Base-by-base conservation (phyloP, 2,797 vertebrate species). In the Anabas testudineus region DNA sequence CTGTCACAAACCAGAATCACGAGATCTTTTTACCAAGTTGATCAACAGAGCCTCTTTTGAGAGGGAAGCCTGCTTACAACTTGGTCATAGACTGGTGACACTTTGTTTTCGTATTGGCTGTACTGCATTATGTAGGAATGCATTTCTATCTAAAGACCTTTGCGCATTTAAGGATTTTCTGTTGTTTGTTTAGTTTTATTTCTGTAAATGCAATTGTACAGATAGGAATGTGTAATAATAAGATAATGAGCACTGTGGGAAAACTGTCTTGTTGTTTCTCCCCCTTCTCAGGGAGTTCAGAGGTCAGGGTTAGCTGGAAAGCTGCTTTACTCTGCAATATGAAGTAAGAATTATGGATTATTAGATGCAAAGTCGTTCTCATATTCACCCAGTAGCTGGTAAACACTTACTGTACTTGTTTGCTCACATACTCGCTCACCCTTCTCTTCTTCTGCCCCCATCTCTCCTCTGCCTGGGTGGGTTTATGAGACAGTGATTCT, bases 401-500 rank as follows among this genome's bases (percentile, higher is more conserved):
- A 74, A 80, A 83, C 65, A 76, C 47, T 65, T 51, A 24, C n/a
- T n/a, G n/a, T n/a, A n/a, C 30, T 78, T 87, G 70, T 79, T 85
- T 83, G 63, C 77, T 83, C 59, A 69, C 65, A 80, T 77, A 67
- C 64, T 67, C 47, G 16, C 34, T 80, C 52, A n/a, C 64, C n/a
- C 10, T 24, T 41, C 36, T 21, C 7, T 51, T n/a, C 30, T 60
- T 58, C 67, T 42, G 61, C 24, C 71, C 45, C 67, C 58, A 56
- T 62, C 67, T 69, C 81, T 84, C 73, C 77, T 67, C 70, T 69
- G 79, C 77, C 75, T 80, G 85, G 88, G 88, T 86, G 85, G 85
- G 78, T 87, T 86, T 82, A 78, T 78, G 77, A 82, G 74, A 92
- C 88, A 90, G 86, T 54, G 86, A 84, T 89, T 90, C 89, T 91